These are phyloP conservation scores for Orchesellides sinensis DNA, from an alignment of 2,888 invertebrate species.

Conservation along the genomic window DNA sequence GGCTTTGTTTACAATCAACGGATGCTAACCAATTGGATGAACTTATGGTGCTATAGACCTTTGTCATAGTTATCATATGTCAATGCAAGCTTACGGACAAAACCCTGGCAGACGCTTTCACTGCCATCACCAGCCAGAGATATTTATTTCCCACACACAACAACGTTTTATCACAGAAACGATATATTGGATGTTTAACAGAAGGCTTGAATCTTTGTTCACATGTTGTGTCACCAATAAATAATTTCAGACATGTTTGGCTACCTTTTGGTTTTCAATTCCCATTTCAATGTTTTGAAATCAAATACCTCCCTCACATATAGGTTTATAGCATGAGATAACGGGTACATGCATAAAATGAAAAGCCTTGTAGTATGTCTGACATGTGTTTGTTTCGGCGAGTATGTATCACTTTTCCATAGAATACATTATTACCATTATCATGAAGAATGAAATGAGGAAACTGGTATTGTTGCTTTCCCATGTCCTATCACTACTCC, in stretches of 20 bases:
- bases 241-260: conserved; percentile 40
- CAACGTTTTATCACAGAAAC: conserved; percentile 29
- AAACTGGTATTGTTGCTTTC: conserved; percentile 23
- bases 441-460: conserved; percentile 38
- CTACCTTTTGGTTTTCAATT: conserved; percentile 3
- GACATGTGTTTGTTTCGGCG: conserved; percentile 4
- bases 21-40: no score
- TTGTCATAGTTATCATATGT: no score
- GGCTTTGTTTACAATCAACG: no score
- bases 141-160: conserved; percentile 47
- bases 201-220: conserved; percentile 31
- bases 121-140: conserved; percentile 24
- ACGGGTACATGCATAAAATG: no score
- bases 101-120: no score
- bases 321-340: no score
- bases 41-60: no score
- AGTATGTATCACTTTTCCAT: conserved; percentile 26
- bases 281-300: no score
- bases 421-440: conserved; percentile 31
- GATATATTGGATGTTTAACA: conserved; percentile 7
- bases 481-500: not conserved
- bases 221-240: conserved; percentile 41
- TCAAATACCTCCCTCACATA: no score
- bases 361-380: not conserved
- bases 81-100: no score